Percentiles rank a stretch among this genome's conserved stretches.
phyloP scores from a whole-genome alignment of 2,888 invertebrate genomes.

The Coenonympha glycerion region DNA sequence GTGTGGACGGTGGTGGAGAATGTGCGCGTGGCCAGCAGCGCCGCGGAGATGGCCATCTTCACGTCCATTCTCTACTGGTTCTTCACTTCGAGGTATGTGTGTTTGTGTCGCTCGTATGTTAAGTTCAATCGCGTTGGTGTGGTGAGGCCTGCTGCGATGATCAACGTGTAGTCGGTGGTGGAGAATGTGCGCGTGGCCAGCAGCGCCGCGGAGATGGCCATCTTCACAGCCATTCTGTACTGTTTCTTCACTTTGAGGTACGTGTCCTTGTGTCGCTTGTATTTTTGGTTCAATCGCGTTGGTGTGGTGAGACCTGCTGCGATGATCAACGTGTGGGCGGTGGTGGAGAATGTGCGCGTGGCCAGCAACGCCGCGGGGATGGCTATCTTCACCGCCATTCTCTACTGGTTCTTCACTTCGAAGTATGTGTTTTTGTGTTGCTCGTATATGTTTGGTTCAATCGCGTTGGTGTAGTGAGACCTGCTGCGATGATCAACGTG shows the following conservation, averaged over 20 bases:
- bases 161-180: slow-evolving; percentile 68
- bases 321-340: slow-evolving; percentile 66
- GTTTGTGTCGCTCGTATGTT: slow-evolving; percentile 6
- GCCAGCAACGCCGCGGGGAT: slow-evolving; percentile 78
- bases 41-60: slow-evolving; percentile 78
- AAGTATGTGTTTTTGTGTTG: slow-evolving; percentile 63
- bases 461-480: too few species aligned
- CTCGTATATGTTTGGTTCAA: too few species aligned
- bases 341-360: slow-evolving; percentile 68
- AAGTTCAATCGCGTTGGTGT: slow-evolving; percentile 58
- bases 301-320: slow-evolving; percentile 58
- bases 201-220: slow-evolving; percentile 77
- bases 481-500: slow-evolving; percentile 64
- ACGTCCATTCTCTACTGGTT: slow-evolving; percentile 78
- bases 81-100: slow-evolving; percentile 76
- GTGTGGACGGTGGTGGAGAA: slow-evolving; percentile 71
- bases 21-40: slow-evolving; percentile 73
- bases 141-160: slow-evolving; percentile 56
- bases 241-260: slow-evolving; percentile 80
- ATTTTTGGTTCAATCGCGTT: slow-evolving; percentile 53
- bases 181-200: slow-evolving; percentile 73
- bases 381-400: slow-evolving; percentile 76
- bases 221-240: slow-evolving; percentile 77
- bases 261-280: slow-evolving; percentile 31
- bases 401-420: slow-evolving; percentile 79